Percentiles rank a stretch among this genome's conserved stretches.
Conservation (phyloP, 92 coral and sea anemone genomes). For the Parazoanthus atlanticus region DNA sequence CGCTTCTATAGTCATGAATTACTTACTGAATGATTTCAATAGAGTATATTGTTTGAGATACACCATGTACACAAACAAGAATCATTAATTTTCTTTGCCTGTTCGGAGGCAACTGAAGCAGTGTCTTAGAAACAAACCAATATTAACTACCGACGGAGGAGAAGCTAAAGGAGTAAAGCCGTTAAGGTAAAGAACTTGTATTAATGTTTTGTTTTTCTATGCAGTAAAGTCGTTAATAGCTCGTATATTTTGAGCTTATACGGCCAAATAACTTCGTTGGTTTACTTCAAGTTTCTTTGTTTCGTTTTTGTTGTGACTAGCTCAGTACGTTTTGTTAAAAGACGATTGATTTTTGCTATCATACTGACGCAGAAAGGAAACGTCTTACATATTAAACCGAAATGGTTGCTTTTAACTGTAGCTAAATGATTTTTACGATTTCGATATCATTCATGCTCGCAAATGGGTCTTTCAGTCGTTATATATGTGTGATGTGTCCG, state of each 20-base stretch:
- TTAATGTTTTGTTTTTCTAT: background rate
- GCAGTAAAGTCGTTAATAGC: background rate
- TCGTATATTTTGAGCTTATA: background rate
- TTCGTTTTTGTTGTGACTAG: background rate
- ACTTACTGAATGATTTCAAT: background rate
- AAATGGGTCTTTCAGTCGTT: too few species aligned
- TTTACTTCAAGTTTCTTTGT: background rate
- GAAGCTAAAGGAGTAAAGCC: background rate
- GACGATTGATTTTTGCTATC: background rate
- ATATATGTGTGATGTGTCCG: too few species aligned
- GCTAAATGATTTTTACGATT: too few species aligned
- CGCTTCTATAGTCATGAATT: slow-evolving; percentile 10
- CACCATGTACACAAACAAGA: background rate
- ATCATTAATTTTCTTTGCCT: background rate
- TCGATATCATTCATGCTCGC: too few species aligned
- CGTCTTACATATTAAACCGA: too few species aligned
- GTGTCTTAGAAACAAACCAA: background rate
- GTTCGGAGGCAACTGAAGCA: background rate
- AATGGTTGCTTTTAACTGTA: too few species aligned
- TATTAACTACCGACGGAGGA: background rate
- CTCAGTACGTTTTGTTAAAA: background rate
- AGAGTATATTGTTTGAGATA: background rate
- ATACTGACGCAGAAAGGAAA: background rate
- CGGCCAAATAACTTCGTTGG: background rate
- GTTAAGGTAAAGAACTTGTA: background rate